Conservation (phyloP, 2,113 vertebrate species). For the Cyanoramphus novaezelandiae region DNA sequence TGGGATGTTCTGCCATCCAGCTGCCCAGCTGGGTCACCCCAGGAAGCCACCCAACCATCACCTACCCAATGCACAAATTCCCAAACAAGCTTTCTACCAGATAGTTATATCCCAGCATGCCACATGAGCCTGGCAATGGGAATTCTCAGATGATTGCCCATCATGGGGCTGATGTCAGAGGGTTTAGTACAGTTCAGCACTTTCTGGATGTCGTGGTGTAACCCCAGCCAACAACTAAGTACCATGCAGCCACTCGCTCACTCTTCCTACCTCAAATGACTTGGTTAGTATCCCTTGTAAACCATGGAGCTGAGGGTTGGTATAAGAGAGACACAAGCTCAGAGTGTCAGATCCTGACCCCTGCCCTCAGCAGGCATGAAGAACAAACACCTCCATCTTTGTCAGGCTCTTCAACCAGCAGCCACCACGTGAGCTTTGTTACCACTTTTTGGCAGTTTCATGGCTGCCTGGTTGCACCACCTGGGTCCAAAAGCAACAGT, state of each 20-base stretch:
- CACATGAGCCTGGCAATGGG: not conserved
- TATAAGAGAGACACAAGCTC: not conserved
- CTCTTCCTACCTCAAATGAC: not conserved
- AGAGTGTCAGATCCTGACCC: not conserved
- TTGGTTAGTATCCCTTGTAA: not conserved
- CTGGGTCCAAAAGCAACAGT: not conserved
- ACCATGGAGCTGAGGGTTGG: not conserved
- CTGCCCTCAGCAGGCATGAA: not conserved
- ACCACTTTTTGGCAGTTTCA: accelerated
- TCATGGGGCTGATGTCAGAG: not conserved
- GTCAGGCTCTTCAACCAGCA: not conserved
- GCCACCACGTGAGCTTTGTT: not conserved
- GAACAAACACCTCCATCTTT: not conserved
- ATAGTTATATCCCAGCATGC: not conserved
- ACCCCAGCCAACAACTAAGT: not conserved
- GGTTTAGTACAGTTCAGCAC: not conserved
- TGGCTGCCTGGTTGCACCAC: not conserved
- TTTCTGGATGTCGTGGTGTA: not conserved
- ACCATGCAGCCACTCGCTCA: not conserved
- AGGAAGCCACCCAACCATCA: not conserved
- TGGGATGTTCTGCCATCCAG: not conserved
- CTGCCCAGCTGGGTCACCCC: not conserved
- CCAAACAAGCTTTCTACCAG: not conserved
- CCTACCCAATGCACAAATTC: not conserved
- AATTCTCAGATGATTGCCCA: not conserved